Base-by-base conservation (phyloP, 2,888 invertebrate species). In the Sinotaia quadrata region DNA sequence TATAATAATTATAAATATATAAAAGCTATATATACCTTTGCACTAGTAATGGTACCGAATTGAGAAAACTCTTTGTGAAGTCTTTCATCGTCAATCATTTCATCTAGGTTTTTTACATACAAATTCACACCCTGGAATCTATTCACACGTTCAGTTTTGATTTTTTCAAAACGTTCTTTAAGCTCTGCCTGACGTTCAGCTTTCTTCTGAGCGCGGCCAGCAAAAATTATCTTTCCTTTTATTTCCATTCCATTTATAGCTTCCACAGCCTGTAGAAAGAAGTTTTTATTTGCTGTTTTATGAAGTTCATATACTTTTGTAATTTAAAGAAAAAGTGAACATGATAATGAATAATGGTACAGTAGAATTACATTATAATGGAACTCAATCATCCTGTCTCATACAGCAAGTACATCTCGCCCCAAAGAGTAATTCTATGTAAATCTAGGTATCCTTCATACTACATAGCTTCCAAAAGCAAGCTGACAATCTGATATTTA, bases 31-130 rank as follows among this genome's bases (percentile, higher is more conserved):
- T n/a, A n/a, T n/a, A n/a, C 95, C 92, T 98, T 98, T n/a, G 98
- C 98, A 75, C 97, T 97, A 63, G 98, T 98, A 77, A 99, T 99
- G 27, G 96, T 97, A 65, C 99, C 99, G 88, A 95, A 99, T 66
- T 94, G 92, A 71, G 95, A 92, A 90, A 99, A 99, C 89, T 97
- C 97, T 85, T 96, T 95, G 63, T 97, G 93, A 66, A 99, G 91
- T 78, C 94, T 92, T 87, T 98, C 98, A 89, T 99, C 99, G 89
- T 98, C 97, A 86, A 99, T 96, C 31, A 94, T 94, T 84, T 99
- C 98, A 89, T 99, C 99, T 82, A 99, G 90, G 89, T 99, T 99
- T 89, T 99, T 99, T 0, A 99, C 98, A 89, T 99, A 99, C 80
- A 99, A 91, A 89, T 99, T 99, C 7, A 99, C 98, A 66, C 98